Conservation (phyloP, 1,140 invertebrate species). For the Paralvinella palmiformis region DNA sequence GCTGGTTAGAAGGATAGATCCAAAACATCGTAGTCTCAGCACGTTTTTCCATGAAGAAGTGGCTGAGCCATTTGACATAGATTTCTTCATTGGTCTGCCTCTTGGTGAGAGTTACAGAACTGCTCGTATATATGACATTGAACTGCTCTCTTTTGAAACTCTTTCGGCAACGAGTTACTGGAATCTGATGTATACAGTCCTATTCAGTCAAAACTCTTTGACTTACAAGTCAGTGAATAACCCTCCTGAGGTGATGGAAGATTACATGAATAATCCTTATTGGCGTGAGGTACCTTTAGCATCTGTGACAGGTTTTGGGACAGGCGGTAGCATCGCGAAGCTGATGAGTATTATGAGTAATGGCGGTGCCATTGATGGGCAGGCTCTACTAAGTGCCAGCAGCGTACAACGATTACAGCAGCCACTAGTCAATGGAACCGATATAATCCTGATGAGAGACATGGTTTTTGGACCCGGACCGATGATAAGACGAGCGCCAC, state of each 20-base stretch:
- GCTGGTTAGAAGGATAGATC: slow-evolving; percentile 45
- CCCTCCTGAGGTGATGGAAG: slow-evolving; percentile 1
- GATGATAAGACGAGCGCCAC: neutral
- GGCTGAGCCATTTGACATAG: slow-evolving; percentile 43
- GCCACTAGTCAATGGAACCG: slow-evolving; percentile 6
- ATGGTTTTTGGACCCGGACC: neutral
- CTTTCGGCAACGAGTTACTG: slow-evolving; percentile 5
- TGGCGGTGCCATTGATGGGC: slow-evolving; percentile 19
- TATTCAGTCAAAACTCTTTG: neutral
- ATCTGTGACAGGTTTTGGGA: slow-evolving; percentile 37
- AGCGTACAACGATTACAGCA: neutral
- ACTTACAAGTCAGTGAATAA: neutral
- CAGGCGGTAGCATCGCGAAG: slow-evolving; percentile 36
- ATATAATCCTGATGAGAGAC: neutral
- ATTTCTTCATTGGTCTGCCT: slow-evolving; percentile 11
- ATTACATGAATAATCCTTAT: slow-evolving; percentile 5
- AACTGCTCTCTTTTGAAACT: neutral
- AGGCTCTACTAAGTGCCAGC: neutral
- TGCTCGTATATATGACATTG: neutral
- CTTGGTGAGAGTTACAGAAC: slow-evolving; percentile 5
- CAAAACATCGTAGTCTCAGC: slow-evolving; percentile 34
- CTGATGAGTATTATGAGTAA: slow-evolving; percentile 29
- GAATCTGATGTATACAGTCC: neutral
- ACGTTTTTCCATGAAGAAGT: slow-evolving; percentile 50
- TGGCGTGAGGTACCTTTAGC: slow-evolving; percentile 1